phyloP scores from a whole-genome alignment of 2,888 invertebrate genomes.

The Apodemia hepburni region DNA sequence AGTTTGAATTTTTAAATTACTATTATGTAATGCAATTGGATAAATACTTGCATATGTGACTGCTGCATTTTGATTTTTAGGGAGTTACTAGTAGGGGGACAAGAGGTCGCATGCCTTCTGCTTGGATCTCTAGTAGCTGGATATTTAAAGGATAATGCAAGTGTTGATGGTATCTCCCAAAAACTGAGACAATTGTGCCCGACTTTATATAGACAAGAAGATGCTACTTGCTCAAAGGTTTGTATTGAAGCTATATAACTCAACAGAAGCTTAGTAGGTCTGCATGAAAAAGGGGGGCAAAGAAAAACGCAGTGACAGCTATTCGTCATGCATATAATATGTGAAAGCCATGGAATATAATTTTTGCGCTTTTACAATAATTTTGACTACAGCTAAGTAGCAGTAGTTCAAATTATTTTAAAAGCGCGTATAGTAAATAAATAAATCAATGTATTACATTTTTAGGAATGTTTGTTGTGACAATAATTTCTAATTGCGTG shows the following conservation, averaged over 20 bases:
- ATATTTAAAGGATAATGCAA: constrained; percentile 97
- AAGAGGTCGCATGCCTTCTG: constrained; percentile 83
- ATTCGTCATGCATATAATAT: too few species aligned
- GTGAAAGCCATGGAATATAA: too few species aligned
- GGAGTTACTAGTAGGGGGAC: constrained; percentile 88
- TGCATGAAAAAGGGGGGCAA: neutral
- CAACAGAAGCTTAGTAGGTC: neutral
- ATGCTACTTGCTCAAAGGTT: constrained; percentile 97
- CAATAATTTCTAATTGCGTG: too few species aligned
- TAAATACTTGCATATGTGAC: too few species aligned
- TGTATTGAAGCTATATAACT: neutral
- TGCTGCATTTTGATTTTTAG: constrained; percentile 47
- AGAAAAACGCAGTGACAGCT: neutral
- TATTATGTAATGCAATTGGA: too few species aligned
- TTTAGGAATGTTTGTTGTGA: too few species aligned
- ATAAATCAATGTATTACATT: too few species aligned
- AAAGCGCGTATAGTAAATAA: too few species aligned
- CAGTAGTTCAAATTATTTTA: too few species aligned
- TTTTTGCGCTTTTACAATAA: too few species aligned
- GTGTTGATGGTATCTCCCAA: constrained; percentile 93
- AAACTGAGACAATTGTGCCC: constrained; percentile 95
- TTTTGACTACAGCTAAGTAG: too few species aligned
- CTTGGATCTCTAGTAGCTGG: constrained; percentile 93
- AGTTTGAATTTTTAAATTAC: too few species aligned
- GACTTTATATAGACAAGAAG: constrained; percentile 95